Base-by-base conservation (phyloP, 2,797 vertebrate genomes). In the Potorous gilbertii region DNA sequence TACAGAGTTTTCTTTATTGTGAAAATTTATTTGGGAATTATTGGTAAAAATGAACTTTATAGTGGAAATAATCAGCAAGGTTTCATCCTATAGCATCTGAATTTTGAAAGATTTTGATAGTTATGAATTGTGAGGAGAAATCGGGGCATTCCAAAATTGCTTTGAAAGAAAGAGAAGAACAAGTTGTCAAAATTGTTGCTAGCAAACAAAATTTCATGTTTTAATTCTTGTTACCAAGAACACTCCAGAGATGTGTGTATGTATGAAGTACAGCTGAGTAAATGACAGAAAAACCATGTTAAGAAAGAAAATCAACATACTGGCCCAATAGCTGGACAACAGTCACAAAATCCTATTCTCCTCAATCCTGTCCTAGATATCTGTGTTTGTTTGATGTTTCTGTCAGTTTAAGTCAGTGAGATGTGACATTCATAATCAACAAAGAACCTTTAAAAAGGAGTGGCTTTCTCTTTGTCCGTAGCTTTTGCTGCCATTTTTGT, bases 21-120 rank as follows among this genome's bases (percentile, higher is more conserved):
- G 5, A 91, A 94, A 90, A 96, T 94, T 12, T 87, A 14, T 94
- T 98, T 92, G 94, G 57, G 94, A 95, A 89, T 34, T 46, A 96
- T 98, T 96, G 96, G 93, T 74, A 90, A 54, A 96, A 96, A 93
- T 74, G 94, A 90, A 4, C 34, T 97, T 97, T 98, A 97, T 92
- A 92, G 94, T 93, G 54, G 89, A 98, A 97, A 90, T 81, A 56
- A 95, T 98, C 97, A 96, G 81, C 27, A 94, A 95, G 50, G 94
- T 96, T 96, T 66, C 90, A 96, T 94, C n/a, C 28, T 52, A 92
- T 28, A 90, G 52, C 59, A 92, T 66, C 34, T 92, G 0, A n/a
- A 46, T 29, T 96, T 18, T 81, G 94, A 94, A 46, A 92, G 34
- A 90, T 89, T 14, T 62, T 59, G n/a, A 94, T 96, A 55, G 94